Base-by-base conservation (phyloP, 2,888 invertebrate species). In the Acrocyrtus sp. region DNA sequence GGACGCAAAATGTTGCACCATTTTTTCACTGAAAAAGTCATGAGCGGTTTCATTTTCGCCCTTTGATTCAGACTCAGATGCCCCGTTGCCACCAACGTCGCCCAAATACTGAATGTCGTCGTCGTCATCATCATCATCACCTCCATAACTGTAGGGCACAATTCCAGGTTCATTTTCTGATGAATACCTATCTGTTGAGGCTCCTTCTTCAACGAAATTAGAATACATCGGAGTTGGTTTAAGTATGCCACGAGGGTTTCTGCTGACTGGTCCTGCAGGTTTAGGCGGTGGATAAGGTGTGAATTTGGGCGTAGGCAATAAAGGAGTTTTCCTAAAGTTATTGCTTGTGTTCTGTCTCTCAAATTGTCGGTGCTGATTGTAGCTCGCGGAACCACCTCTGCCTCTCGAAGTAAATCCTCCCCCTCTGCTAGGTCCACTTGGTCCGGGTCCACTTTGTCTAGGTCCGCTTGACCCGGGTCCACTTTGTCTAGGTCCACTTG, bases 11-110 rank as follows among this genome's bases (percentile, higher is more conserved):
- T 69, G 69, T 39, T 69, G 54, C 15, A 69, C 69, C 47, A 69
- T 62, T 50, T 62, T 69, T 19, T 53, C 56, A 45, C 61, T 61
- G 34, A 69, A 69, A n/a, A 69, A 69, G 22, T 69, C 69, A 41
- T 69, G 69, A 2, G 61, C 21, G n/a, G n/a, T n/a, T n/a, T n/a
- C 53, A 29, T 51, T 4, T 12, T 51, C 1, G 50, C 34, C 12
- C 10, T 17, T 41, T 34, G 26, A n/a, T n/a, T n/a, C 26, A 39
- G 26, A 39, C 34, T 67, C 39, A 4, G 22, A 24, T 22, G 12
- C 34, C 51, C n/a, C n/a, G 8, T 54, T 39, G 10, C 2, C 17
- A 8, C 27, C 5, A 43, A 27, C 27, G 4, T 58, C 60, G 2
- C 22, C 50, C 1, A 45, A 39, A 27, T 45, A 27, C 17, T 56